phyloP scores from a whole-genome alignment of 2,888 invertebrate species.

The Temnothorax unifasciatus region DNA sequence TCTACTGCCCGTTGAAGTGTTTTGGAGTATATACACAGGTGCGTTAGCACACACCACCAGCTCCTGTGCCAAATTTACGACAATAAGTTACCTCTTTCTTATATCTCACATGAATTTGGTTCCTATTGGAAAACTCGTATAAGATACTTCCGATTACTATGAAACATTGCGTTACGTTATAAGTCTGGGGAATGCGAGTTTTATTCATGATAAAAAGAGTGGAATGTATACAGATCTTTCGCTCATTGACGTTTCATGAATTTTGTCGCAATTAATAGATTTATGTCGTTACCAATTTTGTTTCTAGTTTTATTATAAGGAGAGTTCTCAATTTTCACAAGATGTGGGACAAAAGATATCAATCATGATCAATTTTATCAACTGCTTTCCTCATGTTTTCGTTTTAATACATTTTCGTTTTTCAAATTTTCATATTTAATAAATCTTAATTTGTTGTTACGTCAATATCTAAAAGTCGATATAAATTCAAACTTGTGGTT shows the following conservation, averaged over 20 bases:
- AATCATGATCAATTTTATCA: slow-evolving; percentile 1
- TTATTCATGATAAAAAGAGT: slow-evolving; percentile 29
- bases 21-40: slow-evolving; percentile 22
- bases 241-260: slow-evolving; percentile 20
- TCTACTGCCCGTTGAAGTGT: slow-evolving; percentile 34
- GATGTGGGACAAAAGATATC: neutral
- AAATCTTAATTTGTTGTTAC: slow-evolving; percentile 1
- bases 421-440: neutral
- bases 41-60: slow-evolving; percentile 44
- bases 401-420: neutral
- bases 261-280: neutral
- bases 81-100: slow-evolving; percentile 76
- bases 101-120: slow-evolving; percentile 51
- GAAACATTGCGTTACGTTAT: neutral
- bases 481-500: neutral
- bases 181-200: neutral
- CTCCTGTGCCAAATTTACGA: slow-evolving; percentile 80
- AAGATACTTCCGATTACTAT: slow-evolving; percentile 21
- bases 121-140: slow-evolving; percentile 17
- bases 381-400: neutral
- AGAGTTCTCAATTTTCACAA: neutral
- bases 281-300: neutral
- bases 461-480: neutral
- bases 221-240: slow-evolving; percentile 20
- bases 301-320: neutral